Evolutionary conservation across 2,888 invertebrate genomes (phyloP).

Genomic region (Saturnia japonica): DNA sequence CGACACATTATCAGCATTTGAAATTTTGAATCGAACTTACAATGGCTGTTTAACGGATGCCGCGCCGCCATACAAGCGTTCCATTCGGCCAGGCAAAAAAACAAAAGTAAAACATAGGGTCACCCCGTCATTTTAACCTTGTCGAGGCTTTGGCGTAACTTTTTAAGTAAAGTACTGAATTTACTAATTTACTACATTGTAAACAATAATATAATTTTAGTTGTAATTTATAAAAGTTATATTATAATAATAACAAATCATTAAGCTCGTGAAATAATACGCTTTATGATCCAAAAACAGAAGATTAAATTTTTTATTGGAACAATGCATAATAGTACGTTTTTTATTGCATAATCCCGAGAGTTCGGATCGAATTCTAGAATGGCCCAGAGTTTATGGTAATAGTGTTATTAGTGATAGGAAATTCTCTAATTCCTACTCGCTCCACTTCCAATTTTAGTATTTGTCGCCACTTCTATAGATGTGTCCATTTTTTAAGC

Average conservation of each 20-base stretch:
- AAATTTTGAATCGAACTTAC: background rate
- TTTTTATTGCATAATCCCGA: no score
- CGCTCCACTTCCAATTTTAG: no score
- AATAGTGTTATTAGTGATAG: no score
- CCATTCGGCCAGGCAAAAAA: constrained; percentile 2
- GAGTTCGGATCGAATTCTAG: no score
- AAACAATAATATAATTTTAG: background rate
- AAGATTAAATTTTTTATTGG: no score
- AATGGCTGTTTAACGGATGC: constrained; percentile 8
- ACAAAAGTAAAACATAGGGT: background rate
- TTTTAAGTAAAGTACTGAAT: background rate
- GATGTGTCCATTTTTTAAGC: no score
- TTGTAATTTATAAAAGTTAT: background rate
- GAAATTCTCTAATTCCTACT: no score
- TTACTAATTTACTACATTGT: no score
- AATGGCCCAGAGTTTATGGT: no score
- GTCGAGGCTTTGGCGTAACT: background rate
- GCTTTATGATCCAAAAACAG: no score
- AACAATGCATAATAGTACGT: no score
- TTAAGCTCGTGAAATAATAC: background rate
- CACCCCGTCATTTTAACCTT: background rate
- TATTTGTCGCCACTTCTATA: no score
- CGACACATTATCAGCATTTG: constrained; percentile 7
- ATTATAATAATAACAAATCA: background rate
- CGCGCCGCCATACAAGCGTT: constrained; percentile 2